phyloP scores from a whole-genome alignment of 2,888 invertebrate species.

The Ecliptopera silaceata region DNA sequence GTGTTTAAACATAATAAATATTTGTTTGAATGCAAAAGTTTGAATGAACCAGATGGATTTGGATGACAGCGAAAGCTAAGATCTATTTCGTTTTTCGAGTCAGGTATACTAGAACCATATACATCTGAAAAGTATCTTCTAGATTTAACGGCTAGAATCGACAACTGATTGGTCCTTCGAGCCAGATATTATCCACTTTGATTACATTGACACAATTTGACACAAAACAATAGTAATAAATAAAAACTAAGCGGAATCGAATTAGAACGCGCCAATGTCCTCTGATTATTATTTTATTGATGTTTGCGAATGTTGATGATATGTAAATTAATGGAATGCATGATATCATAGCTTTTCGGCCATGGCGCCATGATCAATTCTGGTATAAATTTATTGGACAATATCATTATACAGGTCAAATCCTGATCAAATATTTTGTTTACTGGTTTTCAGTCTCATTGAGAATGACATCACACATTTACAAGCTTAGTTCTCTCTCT shows the following conservation, averaged over 20 bases:
- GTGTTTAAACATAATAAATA: background rate
- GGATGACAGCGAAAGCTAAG: background rate
- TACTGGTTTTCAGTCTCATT: background rate
- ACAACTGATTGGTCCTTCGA: background rate
- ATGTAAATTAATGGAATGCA: background rate
- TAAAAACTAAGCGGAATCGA: background rate
- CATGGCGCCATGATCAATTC: constrained; percentile 15
- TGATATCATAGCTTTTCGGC: constrained; percentile 20
- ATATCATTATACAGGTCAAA: background rate
- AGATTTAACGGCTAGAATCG: background rate
- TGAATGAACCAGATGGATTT: no score
- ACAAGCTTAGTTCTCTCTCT: no score
- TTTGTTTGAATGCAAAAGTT: no score
- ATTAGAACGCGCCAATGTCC: background rate
- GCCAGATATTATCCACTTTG: background rate
- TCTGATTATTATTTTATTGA: background rate
- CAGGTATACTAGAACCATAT: background rate
- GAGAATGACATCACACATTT: background rate
- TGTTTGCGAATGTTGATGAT: constrained; percentile 3
- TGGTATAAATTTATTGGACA: constrained; percentile 10
- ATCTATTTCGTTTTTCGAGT: background rate
- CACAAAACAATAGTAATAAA: no score
- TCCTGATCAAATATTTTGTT: constrained; percentile 11
- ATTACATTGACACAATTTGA: background rate
- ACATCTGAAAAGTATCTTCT: no score